Conservation (phyloP, 1,140 invertebrate genomes). For the Aricia agestis region DNA sequence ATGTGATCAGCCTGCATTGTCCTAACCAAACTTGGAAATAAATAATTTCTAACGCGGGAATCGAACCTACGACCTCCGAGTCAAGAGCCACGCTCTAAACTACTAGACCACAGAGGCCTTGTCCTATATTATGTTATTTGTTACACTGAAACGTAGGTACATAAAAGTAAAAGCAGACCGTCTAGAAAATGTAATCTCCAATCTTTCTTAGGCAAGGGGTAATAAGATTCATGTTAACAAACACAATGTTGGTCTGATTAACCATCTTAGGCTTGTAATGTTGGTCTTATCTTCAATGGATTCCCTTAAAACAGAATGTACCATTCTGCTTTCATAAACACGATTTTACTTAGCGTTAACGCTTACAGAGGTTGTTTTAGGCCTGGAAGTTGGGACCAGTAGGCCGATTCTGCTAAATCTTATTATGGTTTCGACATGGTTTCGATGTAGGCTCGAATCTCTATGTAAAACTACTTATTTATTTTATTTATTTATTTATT, state of each 20-base stretch:
- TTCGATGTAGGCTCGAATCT: too few species aligned
- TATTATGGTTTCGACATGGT: too few species aligned
- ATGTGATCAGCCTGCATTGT: too few species aligned
- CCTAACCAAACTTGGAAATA: too few species aligned
- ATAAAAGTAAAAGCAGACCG: not conserved
- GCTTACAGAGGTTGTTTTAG: not conserved
- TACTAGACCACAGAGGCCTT: too few species aligned
- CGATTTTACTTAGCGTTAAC: not conserved
- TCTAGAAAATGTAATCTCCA: not conserved
- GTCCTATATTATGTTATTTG: too few species aligned
- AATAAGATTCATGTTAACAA: constrained; percentile 8
- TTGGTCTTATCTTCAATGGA: constrained; percentile 24
- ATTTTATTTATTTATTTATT: too few species aligned
- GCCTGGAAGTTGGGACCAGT: not conserved
- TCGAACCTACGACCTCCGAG: too few species aligned
- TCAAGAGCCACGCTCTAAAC: too few species aligned
- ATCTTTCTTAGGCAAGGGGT: constrained; percentile 6
- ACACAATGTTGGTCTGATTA: constrained; percentile 24
- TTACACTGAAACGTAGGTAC: not conserved
- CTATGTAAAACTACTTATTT: too few species aligned
- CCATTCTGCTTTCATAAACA: constrained; percentile 1
- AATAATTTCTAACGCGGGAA: too few species aligned
- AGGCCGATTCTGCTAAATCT: not conserved
- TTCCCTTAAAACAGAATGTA: constrained; percentile 21
- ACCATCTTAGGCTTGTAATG: constrained; percentile 21